Conservation (phyloP, 2,888 invertebrate species). For the Baccha elongata region DNA sequence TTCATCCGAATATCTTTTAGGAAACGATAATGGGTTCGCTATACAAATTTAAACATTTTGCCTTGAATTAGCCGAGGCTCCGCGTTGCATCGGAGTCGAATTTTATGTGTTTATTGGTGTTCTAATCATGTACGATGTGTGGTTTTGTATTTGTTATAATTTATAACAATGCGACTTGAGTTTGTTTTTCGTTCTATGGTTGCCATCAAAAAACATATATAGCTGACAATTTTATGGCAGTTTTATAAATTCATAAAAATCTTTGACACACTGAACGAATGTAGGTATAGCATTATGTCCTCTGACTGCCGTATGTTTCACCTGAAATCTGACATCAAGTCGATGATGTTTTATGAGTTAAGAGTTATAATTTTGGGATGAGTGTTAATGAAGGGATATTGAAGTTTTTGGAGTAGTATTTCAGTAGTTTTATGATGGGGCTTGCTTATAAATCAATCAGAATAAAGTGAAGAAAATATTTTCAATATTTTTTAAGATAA, state of each 20-base stretch:
- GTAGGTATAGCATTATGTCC: conserved; percentile 40
- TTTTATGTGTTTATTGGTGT: conserved; percentile 63
- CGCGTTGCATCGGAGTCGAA: not conserved
- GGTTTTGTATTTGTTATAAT: conserved; percentile 34
- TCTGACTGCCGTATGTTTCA: conserved; percentile 37
- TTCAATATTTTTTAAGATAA: no score
- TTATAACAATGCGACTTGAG: conserved; percentile 6
- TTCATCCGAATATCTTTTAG: conserved; percentile 3
- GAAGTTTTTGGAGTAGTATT: conserved; percentile 21
- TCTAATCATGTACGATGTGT: conserved; percentile 55
- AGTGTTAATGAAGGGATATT: conserved; percentile 30
- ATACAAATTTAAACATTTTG: conserved; percentile 30
- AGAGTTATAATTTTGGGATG: conserved; percentile 22
- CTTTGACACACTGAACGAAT: not conserved
- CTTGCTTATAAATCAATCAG: conserved; percentile 19
- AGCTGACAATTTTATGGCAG: conserved; percentile 28
- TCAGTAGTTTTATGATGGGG: conserved; percentile 35
- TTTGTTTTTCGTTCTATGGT: conserved; percentile 30
- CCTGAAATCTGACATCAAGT: conserved; percentile 36
- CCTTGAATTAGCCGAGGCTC: conserved; percentile 46
- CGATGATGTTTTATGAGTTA: conserved; percentile 26
- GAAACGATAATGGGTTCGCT: conserved; percentile 42
- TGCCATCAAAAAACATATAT: not conserved
- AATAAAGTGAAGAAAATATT: no score
- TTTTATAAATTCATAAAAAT: conserved; percentile 10